Evolutionary conservation across 2,888 invertebrate genomes (phyloP).

Genomic region (Tetheella fluctuosa): DNA sequence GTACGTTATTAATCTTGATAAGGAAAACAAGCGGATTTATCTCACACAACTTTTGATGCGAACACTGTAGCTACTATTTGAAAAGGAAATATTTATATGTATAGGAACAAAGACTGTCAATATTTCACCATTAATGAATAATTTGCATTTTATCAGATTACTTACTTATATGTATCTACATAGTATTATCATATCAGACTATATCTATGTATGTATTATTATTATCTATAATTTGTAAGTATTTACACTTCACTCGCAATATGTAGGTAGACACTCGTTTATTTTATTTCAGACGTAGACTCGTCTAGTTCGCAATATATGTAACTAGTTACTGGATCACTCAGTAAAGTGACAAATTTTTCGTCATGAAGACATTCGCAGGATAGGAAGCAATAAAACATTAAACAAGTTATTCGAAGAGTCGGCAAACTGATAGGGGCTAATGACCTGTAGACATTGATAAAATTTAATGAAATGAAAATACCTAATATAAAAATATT

Average conservation of each 20-base stretch:
- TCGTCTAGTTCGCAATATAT: background rate
- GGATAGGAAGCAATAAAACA: too few species aligned
- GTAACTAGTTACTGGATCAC: background rate
- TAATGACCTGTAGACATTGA: too few species aligned
- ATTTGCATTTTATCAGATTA: background rate
- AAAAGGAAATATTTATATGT: too few species aligned
- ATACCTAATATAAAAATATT: background rate
- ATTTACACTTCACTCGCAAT: background rate
- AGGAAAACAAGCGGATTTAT: slow-evolving; percentile 76
- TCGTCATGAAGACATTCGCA: too few species aligned
- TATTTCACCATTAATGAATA: background rate
- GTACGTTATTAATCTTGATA: slow-evolving; percentile 73
- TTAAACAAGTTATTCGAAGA: too few species aligned
- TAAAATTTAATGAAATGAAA: background rate
- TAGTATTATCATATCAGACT: background rate
- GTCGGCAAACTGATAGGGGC: too few species aligned
- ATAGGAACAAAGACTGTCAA: slow-evolving; percentile 5
- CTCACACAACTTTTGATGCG: slow-evolving; percentile 35
- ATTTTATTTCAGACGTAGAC: background rate
- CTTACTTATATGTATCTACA: too few species aligned
- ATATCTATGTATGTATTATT: background rate
- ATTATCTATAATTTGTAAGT: too few species aligned
- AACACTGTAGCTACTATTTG: background rate
- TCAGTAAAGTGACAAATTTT: too few species aligned
- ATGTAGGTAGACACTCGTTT: background rate